Evolutionary conservation across 2,113 vertebrate genomes (phyloP), one percentile per base, ranked within the genome.

Genomic region (Bettongia penicillata): DNA sequence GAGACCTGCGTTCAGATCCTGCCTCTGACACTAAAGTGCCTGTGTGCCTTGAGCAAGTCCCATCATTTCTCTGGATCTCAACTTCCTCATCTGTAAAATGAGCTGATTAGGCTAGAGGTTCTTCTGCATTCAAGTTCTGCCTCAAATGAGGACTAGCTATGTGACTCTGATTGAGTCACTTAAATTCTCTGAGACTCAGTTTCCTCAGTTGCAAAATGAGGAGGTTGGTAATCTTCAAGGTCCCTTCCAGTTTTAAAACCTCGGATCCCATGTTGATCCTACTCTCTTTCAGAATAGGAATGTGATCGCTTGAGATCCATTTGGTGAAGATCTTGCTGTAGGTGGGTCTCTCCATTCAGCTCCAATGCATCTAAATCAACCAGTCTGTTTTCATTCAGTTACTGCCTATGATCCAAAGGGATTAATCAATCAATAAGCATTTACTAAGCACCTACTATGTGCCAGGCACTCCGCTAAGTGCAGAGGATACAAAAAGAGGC

Each of bases 61-160:
- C 11, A 31, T 57, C 26, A 37, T 68, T 68, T 68, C 57, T 68
- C 28, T 37, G 28, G 28, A 12, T 31, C 28, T 68, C 31, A 31
- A 2, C 28, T 68, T 68, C 57, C 28, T 68, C 28, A 68, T 31
- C 31, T 68, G 57, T 37, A 37, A 31, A 68, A 68, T 68, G 57
- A 14, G 2, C 14, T 68, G 57, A 37, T 68, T 68, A 28, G 31
- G 9, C 31, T 37, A 11, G 31, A 68, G 28, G 57, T 37, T 68
- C 31, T 68, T 68, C 28, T 68, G 28, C 57, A 37, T 77, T 50
- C 92, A 89, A 94, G 28, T 68, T 31, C 0, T 0, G 23, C n/a
- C 24, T 93, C 51, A 51, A 0, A 0, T 0, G 49, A 28, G 47
- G 3, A 0, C 14, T 92, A 24, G 24, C 14, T 49, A 11, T 2